These are phyloP conservation scores for Potorous gilbertii DNA, from an alignment of 2,797 vertebrate genomes.

Conservation along the genomic window DNA sequence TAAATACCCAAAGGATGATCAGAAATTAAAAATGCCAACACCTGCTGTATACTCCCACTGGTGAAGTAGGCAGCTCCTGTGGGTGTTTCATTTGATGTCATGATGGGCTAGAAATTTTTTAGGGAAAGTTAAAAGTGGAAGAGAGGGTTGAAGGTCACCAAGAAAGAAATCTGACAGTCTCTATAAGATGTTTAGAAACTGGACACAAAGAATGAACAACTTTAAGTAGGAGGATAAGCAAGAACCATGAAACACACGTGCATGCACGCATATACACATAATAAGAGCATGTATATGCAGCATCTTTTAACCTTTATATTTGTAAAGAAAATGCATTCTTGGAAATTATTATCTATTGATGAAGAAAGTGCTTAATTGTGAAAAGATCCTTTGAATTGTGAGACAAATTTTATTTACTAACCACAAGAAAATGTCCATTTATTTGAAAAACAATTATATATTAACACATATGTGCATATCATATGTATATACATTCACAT, in stretches of 20 bases:
- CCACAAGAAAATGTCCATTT: not conserved
- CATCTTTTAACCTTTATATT: not conserved
- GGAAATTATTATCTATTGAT: not conserved
- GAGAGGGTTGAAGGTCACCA: not conserved
- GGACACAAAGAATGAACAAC: not conserved
- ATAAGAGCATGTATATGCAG: not conserved
- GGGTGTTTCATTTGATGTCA: constrained; percentile 36
- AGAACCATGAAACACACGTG: constrained; percentile 7
- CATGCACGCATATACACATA: not conserved
- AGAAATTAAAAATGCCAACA: constrained; percentile 15
- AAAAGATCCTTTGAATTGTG: not conserved
- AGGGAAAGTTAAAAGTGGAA: constrained; percentile 41
- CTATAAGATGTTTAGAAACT: not conserved
- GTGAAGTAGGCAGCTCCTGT: not conserved
- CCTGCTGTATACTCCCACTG: not conserved
- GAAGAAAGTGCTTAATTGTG: not conserved
- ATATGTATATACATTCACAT: no score
- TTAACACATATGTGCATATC: no score
- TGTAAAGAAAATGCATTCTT: not conserved
- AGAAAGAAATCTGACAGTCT: constrained; percentile 55
- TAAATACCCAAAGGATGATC: not conserved
- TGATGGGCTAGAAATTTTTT: constrained; percentile 14
- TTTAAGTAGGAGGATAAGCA: constrained; percentile 32
- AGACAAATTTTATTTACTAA: not conserved
- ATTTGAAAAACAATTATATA: not conserved